These are phyloP conservation scores for Thecocarcelia acutangulata DNA, from an alignment of 2,888 invertebrate genomes.

Conservation along the genomic window DNA sequence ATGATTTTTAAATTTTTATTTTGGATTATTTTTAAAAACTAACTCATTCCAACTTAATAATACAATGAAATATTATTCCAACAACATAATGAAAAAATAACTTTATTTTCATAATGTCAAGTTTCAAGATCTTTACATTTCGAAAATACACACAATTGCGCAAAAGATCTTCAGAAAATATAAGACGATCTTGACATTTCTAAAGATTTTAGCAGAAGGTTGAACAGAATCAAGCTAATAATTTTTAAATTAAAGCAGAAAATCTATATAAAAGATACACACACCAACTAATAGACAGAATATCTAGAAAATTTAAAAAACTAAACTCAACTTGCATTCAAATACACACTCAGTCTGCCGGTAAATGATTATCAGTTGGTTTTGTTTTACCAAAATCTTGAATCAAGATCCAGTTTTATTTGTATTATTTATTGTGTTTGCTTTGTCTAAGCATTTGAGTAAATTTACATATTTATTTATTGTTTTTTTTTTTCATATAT, in stretches of 20 bases:
- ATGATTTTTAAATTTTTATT: too few species aligned
- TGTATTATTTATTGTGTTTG: constrained; percentile 26
- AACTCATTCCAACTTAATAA: too few species aligned
- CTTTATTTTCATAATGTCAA: too few species aligned
- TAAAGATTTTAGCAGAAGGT: too few species aligned
- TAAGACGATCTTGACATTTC: too few species aligned
- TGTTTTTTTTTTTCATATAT: constrained; percentile 23
- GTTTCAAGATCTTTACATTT: too few species aligned
- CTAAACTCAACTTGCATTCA: not conserved
- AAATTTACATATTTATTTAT: constrained; percentile 17
- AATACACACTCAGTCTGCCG: not conserved
- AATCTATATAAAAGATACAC: not conserved
- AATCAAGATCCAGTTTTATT: constrained; percentile 49
- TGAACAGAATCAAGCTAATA: too few species aligned
- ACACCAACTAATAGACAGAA: not conserved
- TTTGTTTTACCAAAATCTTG: constrained; percentile 43
- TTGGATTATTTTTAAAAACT: too few species aligned
- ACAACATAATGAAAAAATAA: too few species aligned
- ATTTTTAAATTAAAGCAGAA: not conserved
- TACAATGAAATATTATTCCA: too few species aligned
- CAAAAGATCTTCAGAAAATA: too few species aligned
- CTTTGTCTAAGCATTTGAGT: constrained; percentile 17
- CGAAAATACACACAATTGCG: too few species aligned
- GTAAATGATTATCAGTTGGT: not conserved
- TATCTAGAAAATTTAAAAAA: constrained; percentile 1